These are phyloP conservation scores for Thinocorus orbignyianus DNA, from an alignment of 2,113 vertebrate genomes.

Conservation along the genomic window DNA sequence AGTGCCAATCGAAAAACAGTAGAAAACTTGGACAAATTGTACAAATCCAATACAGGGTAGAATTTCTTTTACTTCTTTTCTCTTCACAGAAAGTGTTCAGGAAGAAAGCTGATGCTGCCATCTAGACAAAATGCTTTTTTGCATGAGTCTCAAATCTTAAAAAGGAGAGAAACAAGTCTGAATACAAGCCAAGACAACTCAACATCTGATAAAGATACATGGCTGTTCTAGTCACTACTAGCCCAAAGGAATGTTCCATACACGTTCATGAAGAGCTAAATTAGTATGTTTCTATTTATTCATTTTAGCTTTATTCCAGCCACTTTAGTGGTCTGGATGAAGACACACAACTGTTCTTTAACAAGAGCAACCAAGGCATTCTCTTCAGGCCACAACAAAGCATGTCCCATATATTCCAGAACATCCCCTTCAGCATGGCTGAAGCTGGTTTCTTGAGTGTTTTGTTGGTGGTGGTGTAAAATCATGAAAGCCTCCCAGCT, in stretches of 20 bases:
- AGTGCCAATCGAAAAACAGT: background rate
- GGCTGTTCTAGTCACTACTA: background rate
- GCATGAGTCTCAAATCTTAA: background rate
- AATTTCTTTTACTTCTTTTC: background rate
- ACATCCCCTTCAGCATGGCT: accelerated
- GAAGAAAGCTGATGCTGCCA: background rate
- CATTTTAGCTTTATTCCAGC: conserved; percentile 1
- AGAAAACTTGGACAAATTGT: background rate
- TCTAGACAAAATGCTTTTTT: background rate
- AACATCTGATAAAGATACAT: conserved; percentile 1
- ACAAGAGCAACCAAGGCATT: background rate
- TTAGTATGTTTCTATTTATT: background rate
- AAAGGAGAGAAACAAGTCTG: background rate
- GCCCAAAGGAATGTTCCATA: conserved; percentile 12
- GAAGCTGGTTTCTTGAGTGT: background rate
- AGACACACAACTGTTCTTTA: background rate
- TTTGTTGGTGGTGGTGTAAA: background rate
- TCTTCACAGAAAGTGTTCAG: background rate
- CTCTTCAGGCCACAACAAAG: conserved; percentile 30
- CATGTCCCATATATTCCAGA: background rate
- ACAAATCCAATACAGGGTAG: background rate
- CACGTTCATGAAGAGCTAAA: background rate
- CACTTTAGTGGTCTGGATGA: background rate
- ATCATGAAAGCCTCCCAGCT: background rate
- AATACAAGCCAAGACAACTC: conserved; percentile 11